Base-by-base conservation (phyloP, 2,888 invertebrate species). In the Zeuzera pyrina region DNA sequence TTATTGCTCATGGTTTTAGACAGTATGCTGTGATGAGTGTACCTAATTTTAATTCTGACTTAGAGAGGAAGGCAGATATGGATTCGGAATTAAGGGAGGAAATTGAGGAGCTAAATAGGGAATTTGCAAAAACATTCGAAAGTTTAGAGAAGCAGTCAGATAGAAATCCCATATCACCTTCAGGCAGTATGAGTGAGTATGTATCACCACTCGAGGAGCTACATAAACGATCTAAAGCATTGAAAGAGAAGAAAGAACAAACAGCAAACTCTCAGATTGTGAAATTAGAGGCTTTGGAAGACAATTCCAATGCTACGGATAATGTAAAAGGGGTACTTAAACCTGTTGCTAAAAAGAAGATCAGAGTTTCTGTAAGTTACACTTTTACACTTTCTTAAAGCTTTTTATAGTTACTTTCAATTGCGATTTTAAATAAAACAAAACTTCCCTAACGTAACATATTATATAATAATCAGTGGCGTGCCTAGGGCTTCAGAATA, bases 1-100 rank as follows among this genome's bases (percentile, higher is more conserved):
- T 92, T 27, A 90, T 94, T 12, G 84, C 87, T 24, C 87, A 89
- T 48, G 93, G 94, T 15, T 60, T 94, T 26, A 84, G 81, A 42
- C 86, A 89, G 42, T 90, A 90, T 49, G 68, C 77, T 27, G 41
- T 57, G 12, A 60, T 79, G 69, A 19, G 19, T 19, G 52, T 68
- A 24, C 68, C 76, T 45, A 70, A 65, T 43, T 53, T 65, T 12
- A 62, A 56, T 36, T 36, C 46, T 39, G 49, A 52, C 37, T 13
- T 43, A 47, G 61, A 62, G 12, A 49, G 29, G 19, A 32, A 15
- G 21, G 22, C 29, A n/a, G 38, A 39, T 3, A 73, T 77, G 69
- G 72, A 83, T 42, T 54, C 63, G 3, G 47, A 64, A 34, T 45
- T 66, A 32, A 62, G 59, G 38, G 66, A 68, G 14, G 79, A 81